Evolutionary conservation across 64 coral and sea anemone genomes (phyloP), one percentile per base, ranked within the genome.

Genomic region (Porites lutea): DNA sequence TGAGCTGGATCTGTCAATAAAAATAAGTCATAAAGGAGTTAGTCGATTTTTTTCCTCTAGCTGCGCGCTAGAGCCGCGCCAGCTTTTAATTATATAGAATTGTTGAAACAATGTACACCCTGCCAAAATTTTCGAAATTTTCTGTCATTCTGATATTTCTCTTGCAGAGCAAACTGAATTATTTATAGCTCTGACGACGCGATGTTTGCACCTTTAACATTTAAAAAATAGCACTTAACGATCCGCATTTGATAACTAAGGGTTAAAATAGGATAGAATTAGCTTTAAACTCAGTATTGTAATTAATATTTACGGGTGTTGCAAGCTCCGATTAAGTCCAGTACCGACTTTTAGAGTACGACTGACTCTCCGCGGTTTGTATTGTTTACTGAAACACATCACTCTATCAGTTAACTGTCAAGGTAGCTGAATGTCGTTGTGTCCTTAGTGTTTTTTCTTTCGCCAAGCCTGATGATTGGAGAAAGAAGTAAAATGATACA

Each of bases 351-450:
- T 74, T 8, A 47, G 71, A 74, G 13, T 48, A 45, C 48, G 55
- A 53, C 57, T 13, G 23, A 20, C 13, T 81, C 10, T 37, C 27
- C 46, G 58, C 52, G 46, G 61, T 49, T 68, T 68, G 62, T 48
- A 66, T 84, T 84, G 81, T 84, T 84, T 84, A 48, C 47, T 52
- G 63, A 20, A 69, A 68, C 64, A 84, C 62, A 84, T 66, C 64
- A 48, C 47, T 69, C 45, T 48, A 84, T 84, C 47, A 84, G 37
- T 69, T 68, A 84, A 65, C 48, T 68, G 81, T 52, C 81, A 84
- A 83, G 46, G 21, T 48, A 9, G 59, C 13, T 44, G 14, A 64
- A 60, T 44, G 48, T 64, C 20, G 49, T 76, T 51, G 47, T 13
- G n/a, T 37, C 27, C 27, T 37, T 37, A 76, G 73, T 76, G 62